These are phyloP conservation scores for Augochlora pura DNA, from an alignment of 1,140 invertebrate genomes.

Conservation along the genomic window DNA sequence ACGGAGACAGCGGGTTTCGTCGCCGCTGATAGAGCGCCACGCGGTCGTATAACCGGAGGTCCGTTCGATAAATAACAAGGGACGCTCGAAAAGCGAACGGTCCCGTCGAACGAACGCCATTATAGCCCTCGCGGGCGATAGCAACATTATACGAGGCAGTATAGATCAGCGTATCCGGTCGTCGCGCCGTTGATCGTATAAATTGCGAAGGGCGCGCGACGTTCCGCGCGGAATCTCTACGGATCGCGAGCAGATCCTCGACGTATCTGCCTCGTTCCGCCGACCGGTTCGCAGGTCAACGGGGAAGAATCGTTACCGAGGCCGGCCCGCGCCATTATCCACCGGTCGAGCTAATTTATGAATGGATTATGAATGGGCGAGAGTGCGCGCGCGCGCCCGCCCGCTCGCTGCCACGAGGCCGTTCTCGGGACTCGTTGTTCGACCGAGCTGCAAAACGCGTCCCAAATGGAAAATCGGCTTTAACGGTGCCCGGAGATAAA, in stretches of 20 bases:
- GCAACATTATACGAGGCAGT: conserved; percentile 54
- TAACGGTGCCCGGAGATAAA: conserved; percentile 31
- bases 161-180: conserved; percentile 47
- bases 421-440: too few species aligned
- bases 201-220: conserved; percentile 50
- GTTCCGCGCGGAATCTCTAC: conserved; percentile 46
- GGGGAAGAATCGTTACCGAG: too few species aligned
- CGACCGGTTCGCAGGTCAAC: conserved; percentile 54
- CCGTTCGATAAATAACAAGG: neutral
- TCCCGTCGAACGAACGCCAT: conserved; percentile 8
- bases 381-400: neutral
- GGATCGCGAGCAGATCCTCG: conserved; percentile 36
- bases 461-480: conserved; percentile 37
- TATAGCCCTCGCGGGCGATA: conserved; percentile 6
- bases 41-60: neutral
- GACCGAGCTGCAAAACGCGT: neutral
- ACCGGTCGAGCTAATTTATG: conserved; percentile 59
- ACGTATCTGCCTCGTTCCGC: neutral
- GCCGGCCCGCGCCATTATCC: conserved; percentile 49
- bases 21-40: neutral
- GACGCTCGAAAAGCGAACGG: neutral
- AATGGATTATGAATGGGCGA: conserved; percentile 64
- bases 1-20: neutral
- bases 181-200: conserved; percentile 48
- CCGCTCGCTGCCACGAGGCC: too few species aligned